Evolutionary conservation across 2,888 invertebrate genomes (phyloP).

Genomic region (Callimorpha dominula): DNA sequence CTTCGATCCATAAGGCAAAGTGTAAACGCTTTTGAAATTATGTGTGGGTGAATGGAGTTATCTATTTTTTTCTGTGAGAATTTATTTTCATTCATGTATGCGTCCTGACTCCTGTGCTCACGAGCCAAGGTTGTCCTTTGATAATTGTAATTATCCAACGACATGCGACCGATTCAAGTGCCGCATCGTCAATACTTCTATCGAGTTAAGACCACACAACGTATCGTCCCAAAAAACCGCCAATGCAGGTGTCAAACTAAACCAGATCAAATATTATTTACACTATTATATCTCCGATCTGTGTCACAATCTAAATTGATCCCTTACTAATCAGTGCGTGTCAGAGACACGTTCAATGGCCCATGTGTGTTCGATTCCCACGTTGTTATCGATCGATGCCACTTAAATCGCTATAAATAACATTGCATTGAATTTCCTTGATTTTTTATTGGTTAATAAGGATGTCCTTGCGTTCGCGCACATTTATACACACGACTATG

Average conservation of each 20-base stretch:
- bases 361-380: constrained; percentile 55
- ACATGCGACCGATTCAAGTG: background rate
- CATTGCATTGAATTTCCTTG: constrained; percentile 41
- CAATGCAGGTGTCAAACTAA: constrained; percentile 1
- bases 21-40: too few species aligned
- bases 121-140: too few species aligned
- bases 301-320: constrained; percentile 32
- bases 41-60: too few species aligned
- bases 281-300: constrained; percentile 11
- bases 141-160: too few species aligned
- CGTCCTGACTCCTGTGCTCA: too few species aligned
- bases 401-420: constrained; percentile 52
- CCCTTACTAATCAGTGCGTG: constrained; percentile 41
- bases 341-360: constrained; percentile 35
- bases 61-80: too few species aligned
- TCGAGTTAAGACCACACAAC: constrained; percentile 5
- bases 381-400: constrained; percentile 51
- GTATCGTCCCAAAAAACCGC: constrained; percentile 12
- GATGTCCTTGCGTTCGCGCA: constrained; percentile 9
- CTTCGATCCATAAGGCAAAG: too few species aligned
- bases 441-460: constrained; percentile 25
- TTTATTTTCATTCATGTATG: too few species aligned
- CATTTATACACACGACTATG: background rate
- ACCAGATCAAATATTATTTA: constrained; percentile 15
- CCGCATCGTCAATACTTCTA: background rate